Evolutionary conservation across 2,113 vertebrate genomes (phyloP), one percentile per base, ranked within the genome.

Genomic region (Larimichthys polyactis): DNA sequence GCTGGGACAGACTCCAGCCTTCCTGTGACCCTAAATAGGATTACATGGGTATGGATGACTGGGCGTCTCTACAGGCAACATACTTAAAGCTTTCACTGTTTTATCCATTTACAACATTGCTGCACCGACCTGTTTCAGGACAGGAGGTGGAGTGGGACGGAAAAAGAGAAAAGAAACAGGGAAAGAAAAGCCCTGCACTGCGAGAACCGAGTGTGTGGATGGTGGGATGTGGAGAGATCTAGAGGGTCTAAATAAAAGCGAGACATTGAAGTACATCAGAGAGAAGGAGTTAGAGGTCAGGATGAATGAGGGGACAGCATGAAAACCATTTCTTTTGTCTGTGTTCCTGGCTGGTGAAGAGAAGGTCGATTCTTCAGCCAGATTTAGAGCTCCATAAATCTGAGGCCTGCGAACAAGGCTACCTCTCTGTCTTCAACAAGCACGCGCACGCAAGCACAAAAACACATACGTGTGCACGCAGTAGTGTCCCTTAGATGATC

Each of bases 321-420:
- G 86, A 85, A 91, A 88, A 74, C 60, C 36, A 2, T 60, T 84
- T 81, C 89, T 89, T 92, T 93, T 94, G 91, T 91, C 79, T 51
- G 68, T 4, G 71, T 58, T 79, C 64, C 76, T 87, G 80, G 84
- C 74, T 81, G 16, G 10, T 66, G 78, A 85, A 91, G 90, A 91
- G 83, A 90, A 80, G 85, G 62, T 60, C 2, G 70, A 84, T 92
- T 90, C 82, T 90, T 89, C 81, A 74, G 24, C 54, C 52, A 74
- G 62, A 87, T 82, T 83, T 79, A 81, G 73, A 62, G 87, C 81
- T 63, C 29, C 55, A 88, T 91, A 73, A 93, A 91, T 93, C 87
- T 83, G 76, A 83, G 66, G n/a, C 82, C 85, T 51, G 70, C 32
- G 84, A 82, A 81, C 89, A 90, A 83, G 55, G 72, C 86, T 11